These are phyloP conservation scores for Diaprepes abbreviatus DNA, from an alignment of 2,888 invertebrate species.

Conservation along the genomic window DNA sequence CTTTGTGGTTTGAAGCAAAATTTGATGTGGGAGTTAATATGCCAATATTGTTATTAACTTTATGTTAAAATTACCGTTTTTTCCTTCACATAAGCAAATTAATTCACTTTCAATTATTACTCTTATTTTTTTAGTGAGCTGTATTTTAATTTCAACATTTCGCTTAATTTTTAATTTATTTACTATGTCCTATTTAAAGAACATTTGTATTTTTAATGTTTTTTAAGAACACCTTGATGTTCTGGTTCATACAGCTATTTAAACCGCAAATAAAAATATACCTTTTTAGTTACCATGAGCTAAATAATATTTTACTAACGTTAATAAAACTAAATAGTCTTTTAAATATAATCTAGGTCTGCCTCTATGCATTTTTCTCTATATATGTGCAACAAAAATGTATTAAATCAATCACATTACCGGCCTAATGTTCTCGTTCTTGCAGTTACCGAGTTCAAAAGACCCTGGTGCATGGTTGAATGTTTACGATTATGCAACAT, in stretches of 20 bases:
- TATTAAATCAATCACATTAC: not conserved
- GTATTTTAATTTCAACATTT: too few relatives aligned
- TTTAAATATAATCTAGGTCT: not conserved
- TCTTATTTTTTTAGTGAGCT: too few relatives aligned
- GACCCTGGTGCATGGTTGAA: slow-evolving; percentile 4
- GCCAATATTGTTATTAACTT: too few relatives aligned
- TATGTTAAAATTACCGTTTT: too few relatives aligned
- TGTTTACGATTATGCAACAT: not conserved
- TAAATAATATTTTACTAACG: not conserved
- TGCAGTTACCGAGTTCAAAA: slow-evolving; percentile 17
- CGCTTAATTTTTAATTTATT: too few relatives aligned
- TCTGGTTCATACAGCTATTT: not conserved
- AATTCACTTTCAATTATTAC: too few relatives aligned
- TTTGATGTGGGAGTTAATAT: too few relatives aligned
- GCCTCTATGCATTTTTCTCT: not conserved
- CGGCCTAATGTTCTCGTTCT: slow-evolving; percentile 5
- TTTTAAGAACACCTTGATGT: not conserved
- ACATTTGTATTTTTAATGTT: not conserved
- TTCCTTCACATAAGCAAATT: too few relatives aligned
- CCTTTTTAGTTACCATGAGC: not conserved
- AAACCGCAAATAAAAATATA: not conserved
- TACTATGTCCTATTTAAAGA: too few relatives aligned
- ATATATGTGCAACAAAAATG: not conserved
- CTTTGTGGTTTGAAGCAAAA: too few relatives aligned
- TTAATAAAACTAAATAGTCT: not conserved